Evolutionary conservation across 2,797 vertebrate genomes (phyloP).

Genomic region (Platyrinchus mystaceus): DNA sequence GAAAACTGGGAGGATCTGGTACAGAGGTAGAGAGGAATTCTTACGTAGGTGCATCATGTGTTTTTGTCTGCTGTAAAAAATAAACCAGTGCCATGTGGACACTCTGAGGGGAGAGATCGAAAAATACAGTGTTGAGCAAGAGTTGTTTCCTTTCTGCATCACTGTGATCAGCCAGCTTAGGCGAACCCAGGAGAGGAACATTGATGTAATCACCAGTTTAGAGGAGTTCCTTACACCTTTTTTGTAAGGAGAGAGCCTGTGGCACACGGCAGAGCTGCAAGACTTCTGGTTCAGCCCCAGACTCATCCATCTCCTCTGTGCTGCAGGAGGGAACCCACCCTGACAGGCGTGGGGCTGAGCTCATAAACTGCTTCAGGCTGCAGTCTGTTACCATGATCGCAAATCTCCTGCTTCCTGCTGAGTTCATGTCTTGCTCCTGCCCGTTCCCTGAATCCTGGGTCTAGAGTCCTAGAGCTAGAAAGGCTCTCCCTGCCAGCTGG

Average conservation of each 20-base stretch:
- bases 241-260: neutral
- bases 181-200: neutral
- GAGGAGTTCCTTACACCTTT: neutral
- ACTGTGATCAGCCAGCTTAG: neutral
- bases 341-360: rapidly evolving
- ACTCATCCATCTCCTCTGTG: neutral
- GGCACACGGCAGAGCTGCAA: rapidly evolving
- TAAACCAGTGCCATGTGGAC: neutral
- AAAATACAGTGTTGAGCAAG: neutral
- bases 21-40: neutral
- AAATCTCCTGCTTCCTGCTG: neutral
- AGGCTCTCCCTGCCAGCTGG: neutral
- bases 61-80: neutral
- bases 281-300: neutral
- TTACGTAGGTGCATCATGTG: rapidly evolving
- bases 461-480: neutral
- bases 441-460: neutral
- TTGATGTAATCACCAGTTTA: neutral
- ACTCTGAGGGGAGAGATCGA: neutral
- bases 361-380: neutral
- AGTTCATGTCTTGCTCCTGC: neutral
- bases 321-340: rapidly evolving
- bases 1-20: neutral
- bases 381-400: neutral
- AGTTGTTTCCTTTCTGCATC: neutral